A percentile compares a stretch with the other conserved stretches of the same genome.
These are phyloP conservation scores for Drosophila gunungcola DNA, from an alignment of 1,140 invertebrate species.

Conservation along the genomic window DNA sequence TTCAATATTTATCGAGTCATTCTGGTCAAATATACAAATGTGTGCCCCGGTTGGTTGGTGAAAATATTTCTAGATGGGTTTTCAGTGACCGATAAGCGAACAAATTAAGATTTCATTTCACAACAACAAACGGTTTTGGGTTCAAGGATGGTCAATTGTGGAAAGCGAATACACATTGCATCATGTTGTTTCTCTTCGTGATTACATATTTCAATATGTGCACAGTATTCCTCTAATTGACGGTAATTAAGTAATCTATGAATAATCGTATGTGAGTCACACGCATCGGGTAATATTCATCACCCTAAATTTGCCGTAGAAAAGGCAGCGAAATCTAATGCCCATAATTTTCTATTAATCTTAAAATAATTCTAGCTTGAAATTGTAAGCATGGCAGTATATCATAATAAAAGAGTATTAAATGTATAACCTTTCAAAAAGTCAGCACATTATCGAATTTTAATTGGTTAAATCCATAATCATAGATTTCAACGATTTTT, in stretches of 20 bases:
- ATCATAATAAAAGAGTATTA: not conserved
- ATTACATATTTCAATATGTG: slow-evolving; percentile 25
- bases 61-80: slow-evolving; percentile 14
- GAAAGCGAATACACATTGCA: slow-evolving; percentile 19
- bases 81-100: slow-evolving; percentile 44
- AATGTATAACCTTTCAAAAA: slow-evolving; percentile 2
- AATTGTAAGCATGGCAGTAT: not conserved
- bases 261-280: slow-evolving; percentile 44
- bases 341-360: slow-evolving; percentile 21
- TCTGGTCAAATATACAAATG: slow-evolving; percentile 5
- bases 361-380: slow-evolving; percentile 1
- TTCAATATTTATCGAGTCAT: slow-evolving; percentile 45
- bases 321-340: slow-evolving; percentile 1
- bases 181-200: slow-evolving; percentile 18
- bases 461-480: slow-evolving; percentile 3
- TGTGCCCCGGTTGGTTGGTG: not conserved
- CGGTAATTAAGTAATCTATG: slow-evolving; percentile 54
- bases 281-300: slow-evolving; percentile 22
- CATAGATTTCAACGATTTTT: too few species aligned
- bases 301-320: slow-evolving; percentile 13
- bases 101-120: slow-evolving; percentile 30
- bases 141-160: slow-evolving; percentile 35
- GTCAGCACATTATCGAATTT: not conserved
- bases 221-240: slow-evolving; percentile 27
- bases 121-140: slow-evolving; percentile 4